phyloP scores from a whole-genome alignment of 2,113 vertebrate species.

The Piaya cayana region DNA sequence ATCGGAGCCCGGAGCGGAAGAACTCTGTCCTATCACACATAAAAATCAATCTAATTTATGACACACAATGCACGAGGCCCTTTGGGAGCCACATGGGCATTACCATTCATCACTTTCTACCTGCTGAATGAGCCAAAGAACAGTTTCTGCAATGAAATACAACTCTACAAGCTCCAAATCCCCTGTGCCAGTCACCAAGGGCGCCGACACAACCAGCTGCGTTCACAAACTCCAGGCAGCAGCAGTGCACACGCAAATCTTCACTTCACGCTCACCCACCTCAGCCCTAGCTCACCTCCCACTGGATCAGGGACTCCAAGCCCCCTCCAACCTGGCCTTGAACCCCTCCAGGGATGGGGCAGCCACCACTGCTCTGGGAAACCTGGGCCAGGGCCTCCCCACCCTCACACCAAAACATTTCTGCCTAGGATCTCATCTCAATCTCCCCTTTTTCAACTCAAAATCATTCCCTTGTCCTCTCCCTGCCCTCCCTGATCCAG shows the following conservation, averaged over 20 bases:
- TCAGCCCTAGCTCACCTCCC: too few relatives aligned
- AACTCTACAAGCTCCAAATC: background rate
- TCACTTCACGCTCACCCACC: background rate
- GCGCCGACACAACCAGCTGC: background rate
- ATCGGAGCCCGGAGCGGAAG: background rate
- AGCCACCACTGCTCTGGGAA: too few relatives aligned
- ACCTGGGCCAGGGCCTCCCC: too few relatives aligned
- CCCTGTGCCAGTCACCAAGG: fast-evolving
- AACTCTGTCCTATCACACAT: background rate
- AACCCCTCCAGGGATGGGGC: too few relatives aligned
- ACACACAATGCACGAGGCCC: background rate
- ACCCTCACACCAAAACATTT: too few relatives aligned
- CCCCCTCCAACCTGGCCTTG: too few relatives aligned
- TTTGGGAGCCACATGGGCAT: background rate
- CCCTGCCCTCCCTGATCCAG: too few relatives aligned
- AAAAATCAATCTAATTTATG: background rate
- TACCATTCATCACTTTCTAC: background rate
- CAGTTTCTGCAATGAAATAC: background rate
- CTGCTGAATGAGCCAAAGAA: background rate
- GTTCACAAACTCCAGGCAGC: background rate
- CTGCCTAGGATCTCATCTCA: too few relatives aligned
- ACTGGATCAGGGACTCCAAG: too few relatives aligned
- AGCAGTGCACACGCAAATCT: background rate
- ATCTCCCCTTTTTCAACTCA: too few relatives aligned
- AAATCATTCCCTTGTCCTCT: too few relatives aligned